Evolutionary conservation across 2,797 vertebrate species (phyloP), one percentile per base, ranked within the genome.

Genomic region (Sebastes vulpes): DNA sequence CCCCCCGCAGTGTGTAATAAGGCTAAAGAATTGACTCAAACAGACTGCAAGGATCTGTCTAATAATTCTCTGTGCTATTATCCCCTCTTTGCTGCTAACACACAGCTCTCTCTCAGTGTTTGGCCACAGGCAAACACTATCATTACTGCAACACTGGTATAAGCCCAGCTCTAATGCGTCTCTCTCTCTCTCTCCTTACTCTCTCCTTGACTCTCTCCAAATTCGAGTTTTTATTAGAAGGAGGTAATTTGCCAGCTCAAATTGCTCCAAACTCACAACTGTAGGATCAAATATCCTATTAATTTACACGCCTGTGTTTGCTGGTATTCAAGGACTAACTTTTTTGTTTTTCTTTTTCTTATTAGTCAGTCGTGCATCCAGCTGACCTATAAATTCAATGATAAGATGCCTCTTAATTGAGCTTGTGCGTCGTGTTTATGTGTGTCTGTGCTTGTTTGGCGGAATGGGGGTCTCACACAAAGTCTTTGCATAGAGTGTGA

Each of bases 1-100:
- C 76, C 48, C 78, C 84, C 91, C 85, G 71, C 79, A 89, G 92
- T 86, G 83, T 89, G 84, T 89, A 93, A 91, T 92, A 94, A 93
- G 91, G 84, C 90, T 90, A 91, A 93, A 90, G 81, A 92, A 93
- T 86, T 89, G 91, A 94, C 89, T 92, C 85, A 83, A 94, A 93
- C 65, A 92, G 73, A 83, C 79, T 86, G 85, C 81, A 60, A 80
- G 90, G 82, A 88, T 92, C 86, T 85, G 89, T 91, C 92, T 89
- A 83, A 92, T 95, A 91, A 94, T 88, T 91, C 90, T 92, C 89
- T 35, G 71, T 64, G 78, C 90, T 83, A 91, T 92, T 92, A 94
- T 93, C 81, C 83, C 86, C 90, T 73, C 81, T 87, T 87, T 91
- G 85, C 88, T 75, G 77, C 88, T 79, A 89, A 90, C 79, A 84